phyloP scores from a whole-genome alignment of 2,888 invertebrate species.

The Gastrophysa polygoni region DNA sequence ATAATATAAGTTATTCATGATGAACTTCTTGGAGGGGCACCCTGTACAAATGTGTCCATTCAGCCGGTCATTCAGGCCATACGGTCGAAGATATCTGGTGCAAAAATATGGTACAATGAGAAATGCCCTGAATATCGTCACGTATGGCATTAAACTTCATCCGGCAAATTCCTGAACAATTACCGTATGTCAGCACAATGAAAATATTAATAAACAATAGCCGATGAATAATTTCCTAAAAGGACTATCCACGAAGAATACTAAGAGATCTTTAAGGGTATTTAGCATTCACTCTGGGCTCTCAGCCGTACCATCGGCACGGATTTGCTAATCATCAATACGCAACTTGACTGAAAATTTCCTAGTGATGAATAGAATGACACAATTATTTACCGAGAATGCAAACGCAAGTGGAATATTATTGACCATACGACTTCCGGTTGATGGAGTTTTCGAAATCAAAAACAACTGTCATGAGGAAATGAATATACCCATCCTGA shows the following conservation, averaged over 20 bases:
- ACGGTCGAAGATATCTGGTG: too few relatives aligned
- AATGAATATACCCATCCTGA: conserved; percentile 28
- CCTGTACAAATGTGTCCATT: too few relatives aligned
- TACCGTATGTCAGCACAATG: conserved; percentile 39
- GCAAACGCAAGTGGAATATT: background rate
- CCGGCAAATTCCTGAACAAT: conserved; percentile 40
- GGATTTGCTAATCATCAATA: conserved; percentile 49
- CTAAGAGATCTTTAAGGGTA: conserved; percentile 45
- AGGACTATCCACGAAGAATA: conserved; percentile 42
- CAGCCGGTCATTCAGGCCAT: too few relatives aligned
- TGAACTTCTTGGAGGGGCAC: too few relatives aligned
- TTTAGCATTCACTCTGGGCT: conserved; percentile 44
- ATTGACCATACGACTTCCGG: conserved; percentile 40
- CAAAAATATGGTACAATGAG: background rate
- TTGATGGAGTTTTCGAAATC: conserved; percentile 33
- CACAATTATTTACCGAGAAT: conserved; percentile 1
- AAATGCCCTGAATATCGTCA: conserved; percentile 40
- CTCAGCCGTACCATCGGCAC: conserved; percentile 42
- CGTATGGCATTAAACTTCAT: conserved; percentile 45
- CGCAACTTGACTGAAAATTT: conserved; percentile 48
- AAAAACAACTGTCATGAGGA: conserved; percentile 25
- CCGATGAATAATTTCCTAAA: conserved; percentile 48
- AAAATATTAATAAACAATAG: conserved; percentile 44
- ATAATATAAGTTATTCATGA: too few relatives aligned
- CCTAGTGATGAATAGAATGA: conserved; percentile 39